Evolutionary conservation across 2,888 invertebrate species (phyloP).

Genomic region (Agrochola litura): DNA sequence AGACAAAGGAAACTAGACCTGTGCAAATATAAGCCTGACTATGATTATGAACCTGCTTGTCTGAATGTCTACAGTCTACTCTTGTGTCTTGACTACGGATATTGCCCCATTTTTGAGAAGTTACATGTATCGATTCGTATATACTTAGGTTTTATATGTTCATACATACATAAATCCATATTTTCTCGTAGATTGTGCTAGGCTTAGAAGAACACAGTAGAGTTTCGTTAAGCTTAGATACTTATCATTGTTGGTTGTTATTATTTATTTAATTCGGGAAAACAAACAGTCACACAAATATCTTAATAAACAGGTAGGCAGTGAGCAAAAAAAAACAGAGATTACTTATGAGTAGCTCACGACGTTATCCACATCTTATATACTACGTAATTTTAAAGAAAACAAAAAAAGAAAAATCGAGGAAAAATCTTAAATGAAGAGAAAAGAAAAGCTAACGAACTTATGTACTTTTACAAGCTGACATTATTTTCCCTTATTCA

Average conservation of each 20-base stretch:
- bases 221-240: neutral
- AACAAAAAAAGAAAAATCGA: too few relatives aligned
- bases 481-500: neutral
- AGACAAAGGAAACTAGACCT: conserved; percentile 49
- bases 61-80: neutral
- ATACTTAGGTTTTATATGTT: neutral
- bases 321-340: too few relatives aligned
- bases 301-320: too few relatives aligned
- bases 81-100: conserved; percentile 17
- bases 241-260: too few relatives aligned
- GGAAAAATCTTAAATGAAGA: too few relatives aligned
- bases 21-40: conserved; percentile 16
- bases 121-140: neutral
- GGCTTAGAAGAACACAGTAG: neutral
- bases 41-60: conserved; percentile 3
- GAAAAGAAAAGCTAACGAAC: too few relatives aligned
- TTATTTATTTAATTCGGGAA: too few relatives aligned
- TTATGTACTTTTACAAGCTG: neutral
- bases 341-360: too few relatives aligned
- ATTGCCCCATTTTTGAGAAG: conserved; percentile 5
- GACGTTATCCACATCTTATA: too few relatives aligned
- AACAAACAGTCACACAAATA: too few relatives aligned
- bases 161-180: neutral
- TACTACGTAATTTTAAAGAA: too few relatives aligned
- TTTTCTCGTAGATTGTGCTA: neutral